These are phyloP conservation scores for Incurvaria masculella DNA, from an alignment of 2,888 invertebrate species.

Conservation along the genomic window DNA sequence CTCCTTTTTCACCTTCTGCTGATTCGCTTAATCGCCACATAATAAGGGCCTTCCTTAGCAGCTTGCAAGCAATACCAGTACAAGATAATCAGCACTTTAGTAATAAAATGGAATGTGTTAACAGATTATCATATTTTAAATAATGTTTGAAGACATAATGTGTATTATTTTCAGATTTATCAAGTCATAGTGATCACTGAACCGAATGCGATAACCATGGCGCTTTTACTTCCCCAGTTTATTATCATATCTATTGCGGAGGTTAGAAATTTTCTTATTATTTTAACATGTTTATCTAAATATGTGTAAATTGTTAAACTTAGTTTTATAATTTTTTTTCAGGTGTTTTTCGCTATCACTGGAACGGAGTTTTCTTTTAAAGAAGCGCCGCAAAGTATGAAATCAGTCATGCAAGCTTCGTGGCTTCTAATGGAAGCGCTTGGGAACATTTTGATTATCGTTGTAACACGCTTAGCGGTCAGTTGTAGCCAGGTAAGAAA, in stretches of 20 bases:
- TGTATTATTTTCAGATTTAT: constrained; percentile 33
- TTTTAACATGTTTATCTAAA: background rate
- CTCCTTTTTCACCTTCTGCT: too few species aligned
- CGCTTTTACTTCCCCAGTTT: constrained; percentile 79
- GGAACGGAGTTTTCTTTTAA: constrained; percentile 88
- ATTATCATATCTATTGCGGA: constrained; percentile 78
- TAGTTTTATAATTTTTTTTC: constrained; percentile 3
- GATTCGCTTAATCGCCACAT: too few species aligned
- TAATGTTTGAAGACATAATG: too few species aligned
- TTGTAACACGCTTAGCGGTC: constrained; percentile 64
- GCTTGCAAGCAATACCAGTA: too few species aligned
- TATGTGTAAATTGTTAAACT: background rate
- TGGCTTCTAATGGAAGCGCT: constrained; percentile 82
- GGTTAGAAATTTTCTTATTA: constrained; percentile 38
- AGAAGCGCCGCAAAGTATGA: constrained; percentile 82
- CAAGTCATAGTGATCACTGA: constrained; percentile 47
- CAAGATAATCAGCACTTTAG: too few species aligned
- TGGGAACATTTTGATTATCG: constrained; percentile 80
- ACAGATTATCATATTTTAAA: too few species aligned
- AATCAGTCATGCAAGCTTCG: constrained; percentile 76
- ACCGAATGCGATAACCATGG: constrained; percentile 68
- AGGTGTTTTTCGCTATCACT: constrained; percentile 75
- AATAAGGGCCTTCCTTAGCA: too few species aligned
- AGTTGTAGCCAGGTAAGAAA: constrained; percentile 62
- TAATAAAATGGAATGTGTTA: too few species aligned